Evolutionary conservation across 2,888 invertebrate genomes (phyloP), one percentile per base, ranked within the genome.

Genomic region (Plagiodera versicolora): DNA sequence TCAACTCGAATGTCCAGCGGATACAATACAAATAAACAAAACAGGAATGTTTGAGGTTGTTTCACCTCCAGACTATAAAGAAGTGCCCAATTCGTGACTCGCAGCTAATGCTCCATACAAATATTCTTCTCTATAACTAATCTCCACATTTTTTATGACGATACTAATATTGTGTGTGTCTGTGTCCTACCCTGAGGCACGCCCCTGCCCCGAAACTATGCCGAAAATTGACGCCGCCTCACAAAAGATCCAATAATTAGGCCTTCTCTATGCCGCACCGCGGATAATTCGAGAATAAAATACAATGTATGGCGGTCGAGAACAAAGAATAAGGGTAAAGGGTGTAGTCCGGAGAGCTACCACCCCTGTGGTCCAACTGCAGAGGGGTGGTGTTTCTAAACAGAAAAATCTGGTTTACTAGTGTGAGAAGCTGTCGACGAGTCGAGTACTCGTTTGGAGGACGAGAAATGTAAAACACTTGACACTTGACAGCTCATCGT

Each of bases 231-330:
- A 51, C 53, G 58, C 19, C 61, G 56, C 57, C 56, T 54, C 47
- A 54, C 61, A 65, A 60, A 54, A 56, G 62, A 48, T 56, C 58
- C 44, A 50, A 49, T 63, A 62, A 60, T 62, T 62, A 60, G 60
- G 60, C 55, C 54, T 56, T 57, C 57, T 62, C 50, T 49, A 63
- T 58, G 58, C 57, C 47, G 47, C 24, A 63, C 50, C 59, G 65
- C 62, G 55, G 57, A 62, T 65, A 65, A 65, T 65, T 65, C 49
- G 53, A 35, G 44, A 61, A 63, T 63, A 61, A 63, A 63, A 58
- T 58, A 60, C 50, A 58, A 52, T 52, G 58, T 64, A 44, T 50
- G n/a, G 30, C 47, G 28, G 28, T 17, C 28, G 51, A 45, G 47
- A 52, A 60, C 65, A 58, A 65, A 51, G 39, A 39, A 39, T 39